phyloP scores from a whole-genome alignment of 2,113 vertebrate genomes.

The Zosterops borbonicus region DNA sequence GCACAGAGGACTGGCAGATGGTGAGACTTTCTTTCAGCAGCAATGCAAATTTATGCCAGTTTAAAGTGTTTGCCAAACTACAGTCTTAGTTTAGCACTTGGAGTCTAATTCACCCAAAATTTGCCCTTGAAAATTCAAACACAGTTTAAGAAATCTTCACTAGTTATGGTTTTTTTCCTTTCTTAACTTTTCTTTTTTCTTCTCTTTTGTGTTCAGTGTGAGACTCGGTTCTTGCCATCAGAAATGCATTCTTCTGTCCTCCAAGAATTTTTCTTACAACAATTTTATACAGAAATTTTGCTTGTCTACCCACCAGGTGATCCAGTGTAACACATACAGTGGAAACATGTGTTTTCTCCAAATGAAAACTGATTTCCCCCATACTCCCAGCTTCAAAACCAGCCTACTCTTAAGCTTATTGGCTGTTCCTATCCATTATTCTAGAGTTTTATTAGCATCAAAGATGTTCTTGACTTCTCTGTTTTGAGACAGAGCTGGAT shows the following conservation, averaged over 20 bases:
- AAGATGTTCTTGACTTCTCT: neutral
- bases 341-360: neutral
- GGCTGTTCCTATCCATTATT: neutral
- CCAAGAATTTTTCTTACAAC: neutral
- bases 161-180: neutral
- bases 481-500: neutral
- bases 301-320: neutral
- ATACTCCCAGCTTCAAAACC: neutral
- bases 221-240: neutral
- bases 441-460: neutral
- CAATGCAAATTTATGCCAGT: conserved; percentile 57
- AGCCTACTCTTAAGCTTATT: neutral
- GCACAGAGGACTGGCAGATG: conserved; percentile 47
- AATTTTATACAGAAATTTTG: neutral
- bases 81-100: conserved; percentile 27
- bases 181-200: neutral
- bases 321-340: neutral
- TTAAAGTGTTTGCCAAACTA: conserved; percentile 52
- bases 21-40: conserved; percentile 62
- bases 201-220: neutral
- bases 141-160: neutral
- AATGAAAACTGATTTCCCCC: neutral
- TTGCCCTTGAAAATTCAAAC: neutral
- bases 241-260: neutral
- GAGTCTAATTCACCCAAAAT: neutral